These are phyloP conservation scores for Mus minutoides DNA, from an alignment of 2,797 vertebrate species.

Conservation along the genomic window DNA sequence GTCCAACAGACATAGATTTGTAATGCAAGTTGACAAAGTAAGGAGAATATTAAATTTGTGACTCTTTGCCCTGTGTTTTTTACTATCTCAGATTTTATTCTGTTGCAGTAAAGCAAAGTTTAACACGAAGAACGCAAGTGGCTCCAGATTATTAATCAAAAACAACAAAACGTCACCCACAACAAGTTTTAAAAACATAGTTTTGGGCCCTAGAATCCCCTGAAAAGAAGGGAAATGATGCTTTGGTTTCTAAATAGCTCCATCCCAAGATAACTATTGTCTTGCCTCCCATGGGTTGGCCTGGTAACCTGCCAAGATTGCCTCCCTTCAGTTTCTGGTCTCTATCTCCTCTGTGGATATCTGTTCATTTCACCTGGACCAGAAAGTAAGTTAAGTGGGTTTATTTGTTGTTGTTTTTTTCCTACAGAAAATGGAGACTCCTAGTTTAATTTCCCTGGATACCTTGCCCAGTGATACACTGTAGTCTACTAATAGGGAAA, in stretches of 20 bases:
- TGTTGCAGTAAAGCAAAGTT: not conserved
- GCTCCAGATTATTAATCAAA: not conserved
- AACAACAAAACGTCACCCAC: not conserved
- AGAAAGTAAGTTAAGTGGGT: not conserved
- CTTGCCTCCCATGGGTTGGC: not conserved
- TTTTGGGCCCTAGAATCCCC: not conserved
- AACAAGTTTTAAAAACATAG: not conserved
- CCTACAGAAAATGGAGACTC: not conserved
- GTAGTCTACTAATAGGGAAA: not conserved
- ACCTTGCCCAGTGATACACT: not conserved
- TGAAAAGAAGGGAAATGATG: not conserved
- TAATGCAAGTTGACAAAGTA: not conserved
- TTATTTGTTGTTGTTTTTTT: not conserved
- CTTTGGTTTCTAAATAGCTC: conserved; percentile 12
- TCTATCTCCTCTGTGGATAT: not conserved
- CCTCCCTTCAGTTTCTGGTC: not conserved
- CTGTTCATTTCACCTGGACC: not conserved
- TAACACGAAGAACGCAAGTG: not conserved
- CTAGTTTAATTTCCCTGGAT: not conserved
- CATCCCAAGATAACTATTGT: not conserved
- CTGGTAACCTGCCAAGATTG: not conserved
- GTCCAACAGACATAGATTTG: not conserved
- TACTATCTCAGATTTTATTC: not conserved
- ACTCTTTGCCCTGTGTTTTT: not conserved
- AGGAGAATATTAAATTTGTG: not conserved